These are phyloP conservation scores for Drosophila aldrichi DNA, from an alignment of 2,888 invertebrate genomes.

Conservation along the genomic window DNA sequence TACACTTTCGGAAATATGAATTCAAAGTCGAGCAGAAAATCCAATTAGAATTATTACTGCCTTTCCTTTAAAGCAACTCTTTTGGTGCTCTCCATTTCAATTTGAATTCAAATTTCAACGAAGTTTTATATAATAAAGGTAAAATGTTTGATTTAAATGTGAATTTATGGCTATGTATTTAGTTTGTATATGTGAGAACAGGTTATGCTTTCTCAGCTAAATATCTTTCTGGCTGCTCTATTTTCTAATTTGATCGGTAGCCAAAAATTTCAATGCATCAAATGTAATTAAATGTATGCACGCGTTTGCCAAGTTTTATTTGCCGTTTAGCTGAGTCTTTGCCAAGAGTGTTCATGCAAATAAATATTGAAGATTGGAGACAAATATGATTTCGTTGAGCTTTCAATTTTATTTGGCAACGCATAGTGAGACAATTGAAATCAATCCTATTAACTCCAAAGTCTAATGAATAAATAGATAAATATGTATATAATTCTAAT, in stretches of 20 bases:
- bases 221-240: background rate
- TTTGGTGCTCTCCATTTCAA: background rate
- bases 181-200: background rate
- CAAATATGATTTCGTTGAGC: background rate
- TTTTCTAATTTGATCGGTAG: background rate
- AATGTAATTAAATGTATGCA: background rate
- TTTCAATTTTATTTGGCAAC: background rate
- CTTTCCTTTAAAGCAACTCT: background rate
- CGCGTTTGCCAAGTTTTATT: background rate
- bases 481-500: background rate
- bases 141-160: background rate
- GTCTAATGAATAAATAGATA: too few relatives aligned
- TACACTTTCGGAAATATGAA: background rate
- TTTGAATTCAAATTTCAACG: background rate
- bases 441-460: too few relatives aligned
- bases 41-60: background rate
- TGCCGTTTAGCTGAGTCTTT: background rate
- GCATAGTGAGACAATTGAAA: background rate
- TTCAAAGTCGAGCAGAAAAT: background rate
- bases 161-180: background rate
- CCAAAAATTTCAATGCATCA: background rate
- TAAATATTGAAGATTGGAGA: background rate
- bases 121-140: background rate
- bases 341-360: background rate
- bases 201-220: background rate